Evolutionary conservation across 2,797 vertebrate genomes (phyloP), one percentile per base, ranked within the genome.

Genomic region (Gymnoscopelus braueri): DNA sequence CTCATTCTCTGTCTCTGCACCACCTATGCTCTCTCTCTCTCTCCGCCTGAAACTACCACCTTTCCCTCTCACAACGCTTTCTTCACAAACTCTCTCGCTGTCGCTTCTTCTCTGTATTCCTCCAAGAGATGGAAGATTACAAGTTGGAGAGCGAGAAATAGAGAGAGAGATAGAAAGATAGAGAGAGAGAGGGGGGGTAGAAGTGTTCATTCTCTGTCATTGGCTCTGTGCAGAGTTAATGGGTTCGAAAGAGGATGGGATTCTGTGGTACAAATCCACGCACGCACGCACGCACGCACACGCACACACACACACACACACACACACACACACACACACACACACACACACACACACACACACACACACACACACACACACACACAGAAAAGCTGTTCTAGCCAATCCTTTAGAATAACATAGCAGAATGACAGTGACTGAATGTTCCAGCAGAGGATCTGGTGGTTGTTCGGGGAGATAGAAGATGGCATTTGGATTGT

Each of bases 191-290:
- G 26, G 2, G 26, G 5, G 24, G 26, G 26, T 57, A 63, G 65
- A 61, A 67, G 29, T 75, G 66, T 49, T 7, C 48, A 35, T 67
- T 69, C 35, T 10, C 51, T 65, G 67, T 75, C 52, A 69, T 39
- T 60, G 9, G 39, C 19, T 8, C 49, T 3, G 49, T 64, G 32
- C 1, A 2, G 66, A 68, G 64, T 26, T 1, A 1, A 51, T 0
- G 4, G 0, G 48, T 15, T 44, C 60, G 71, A 39, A 58, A 56
- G 64, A 75, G 67, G 76, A 77, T 67, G 54, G 60, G 73, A 74
- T 24, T 53, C 55, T 72, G 72, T 19, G 24, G 70, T 58, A 39
- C 35, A 39, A 39, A 39, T 39, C 35, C 35, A 63, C 39, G 72
- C 69, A 65, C 53, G 54, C 3, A 9, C 51, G 6, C 29, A 11